Percentiles rank a stretch among this genome's conserved stretches.
These are phyloP conservation scores for Araneus ventricosus DNA, from an alignment of 1,140 invertebrate genomes.

Conservation along the genomic window DNA sequence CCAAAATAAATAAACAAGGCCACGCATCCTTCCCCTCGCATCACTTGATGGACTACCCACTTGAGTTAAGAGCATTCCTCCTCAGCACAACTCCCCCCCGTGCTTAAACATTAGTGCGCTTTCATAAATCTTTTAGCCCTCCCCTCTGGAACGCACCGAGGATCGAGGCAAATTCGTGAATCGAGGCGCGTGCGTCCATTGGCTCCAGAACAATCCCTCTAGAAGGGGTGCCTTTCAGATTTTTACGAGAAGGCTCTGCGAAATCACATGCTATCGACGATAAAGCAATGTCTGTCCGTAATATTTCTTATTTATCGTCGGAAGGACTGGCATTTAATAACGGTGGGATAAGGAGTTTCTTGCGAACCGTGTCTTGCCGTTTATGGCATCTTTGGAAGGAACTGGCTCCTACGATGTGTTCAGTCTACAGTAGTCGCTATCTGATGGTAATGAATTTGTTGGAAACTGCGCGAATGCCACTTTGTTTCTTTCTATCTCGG, in stretches of 20 bases:
- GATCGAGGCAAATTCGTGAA: neutral
- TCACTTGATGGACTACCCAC: neutral
- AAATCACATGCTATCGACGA: neutral
- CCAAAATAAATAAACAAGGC: too few relatives aligned
- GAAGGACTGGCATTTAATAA: neutral
- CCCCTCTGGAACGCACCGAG: neutral
- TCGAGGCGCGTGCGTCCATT: neutral
- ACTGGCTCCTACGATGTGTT: too few relatives aligned
- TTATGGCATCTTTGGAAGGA: neutral
- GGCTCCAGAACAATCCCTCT: neutral
- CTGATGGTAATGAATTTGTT: too few relatives aligned
- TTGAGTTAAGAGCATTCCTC: neutral
- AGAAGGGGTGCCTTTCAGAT: neutral
- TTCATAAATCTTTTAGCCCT: neutral
- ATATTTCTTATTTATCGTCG: constrained; percentile 6
- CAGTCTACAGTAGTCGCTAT: too few relatives aligned
- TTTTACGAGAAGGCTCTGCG: neutral
- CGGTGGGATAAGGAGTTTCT: neutral
- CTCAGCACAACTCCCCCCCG: neutral
- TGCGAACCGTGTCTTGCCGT: neutral
- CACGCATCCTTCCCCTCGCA: too few relatives aligned
- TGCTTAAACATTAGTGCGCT: neutral
- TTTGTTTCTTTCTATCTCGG: too few relatives aligned
- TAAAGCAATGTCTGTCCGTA: neutral
- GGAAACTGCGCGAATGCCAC: too few relatives aligned